phyloP scores from a whole-genome alignment of 2,888 invertebrate species.

The Priapulus caudatus region DNA sequence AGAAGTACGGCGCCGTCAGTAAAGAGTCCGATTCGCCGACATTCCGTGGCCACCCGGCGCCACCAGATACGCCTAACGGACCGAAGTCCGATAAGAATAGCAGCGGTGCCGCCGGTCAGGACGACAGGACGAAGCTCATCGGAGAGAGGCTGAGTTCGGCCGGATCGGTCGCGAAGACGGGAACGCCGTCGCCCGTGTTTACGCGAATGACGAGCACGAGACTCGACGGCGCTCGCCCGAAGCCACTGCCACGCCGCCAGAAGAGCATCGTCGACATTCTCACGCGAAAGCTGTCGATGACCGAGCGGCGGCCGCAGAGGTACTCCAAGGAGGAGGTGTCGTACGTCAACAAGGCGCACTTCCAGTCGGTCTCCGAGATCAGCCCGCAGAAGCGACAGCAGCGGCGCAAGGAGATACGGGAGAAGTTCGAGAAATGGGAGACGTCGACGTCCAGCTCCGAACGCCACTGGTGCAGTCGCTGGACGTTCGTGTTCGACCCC shows the following conservation, averaged over 20 bases:
- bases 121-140: conserved; percentile 26
- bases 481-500: conserved; percentile 92
- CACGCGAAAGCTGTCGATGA: conserved; percentile 51
- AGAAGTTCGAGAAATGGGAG: conserved; percentile 35
- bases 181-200: conserved; percentile 39
- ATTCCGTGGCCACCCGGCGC: too few species aligned
- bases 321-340: conserved; percentile 61
- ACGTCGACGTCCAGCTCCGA: conserved; percentile 29
- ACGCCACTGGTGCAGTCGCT: conserved; percentile 21
- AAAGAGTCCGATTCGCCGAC: too few species aligned
- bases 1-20: too few species aligned
- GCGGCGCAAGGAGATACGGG: conserved; percentile 36
- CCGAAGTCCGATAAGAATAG: too few species aligned
- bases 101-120: too few species aligned
- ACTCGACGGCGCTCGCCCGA: too few species aligned
- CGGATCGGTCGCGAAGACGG: conserved; percentile 45
- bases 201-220: conserved; percentile 33
- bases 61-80: too few species aligned
- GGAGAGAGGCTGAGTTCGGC: conserved; percentile 47
- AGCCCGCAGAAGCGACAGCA: conserved; percentile 46
- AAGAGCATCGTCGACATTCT: conserved; percentile 57
- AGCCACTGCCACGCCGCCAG: conserved; percentile 48
- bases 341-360: conserved; percentile 50
- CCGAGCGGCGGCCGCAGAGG: conserved; percentile 20
- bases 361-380: conserved; percentile 62